Evolutionary conservation across 2,113 vertebrate species (phyloP).

Genomic region (Neodon shergylaensis): DNA sequence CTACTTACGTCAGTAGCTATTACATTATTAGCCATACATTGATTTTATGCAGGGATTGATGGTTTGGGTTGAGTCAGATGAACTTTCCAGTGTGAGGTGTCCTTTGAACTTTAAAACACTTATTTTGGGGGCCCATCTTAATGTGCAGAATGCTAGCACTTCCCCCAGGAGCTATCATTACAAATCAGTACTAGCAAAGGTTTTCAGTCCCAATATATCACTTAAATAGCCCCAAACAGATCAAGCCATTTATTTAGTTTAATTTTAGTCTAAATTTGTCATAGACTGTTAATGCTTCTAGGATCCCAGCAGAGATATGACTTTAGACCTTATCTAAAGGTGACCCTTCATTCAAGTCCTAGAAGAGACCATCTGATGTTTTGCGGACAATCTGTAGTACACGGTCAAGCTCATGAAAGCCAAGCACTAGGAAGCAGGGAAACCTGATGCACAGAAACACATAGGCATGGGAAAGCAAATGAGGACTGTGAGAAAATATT

Average conservation of each 20-base stretch:
- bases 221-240: constrained; percentile 1
- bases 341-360: not conserved
- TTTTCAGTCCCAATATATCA: not conserved
- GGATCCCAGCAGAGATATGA: not conserved
- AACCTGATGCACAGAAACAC: not conserved
- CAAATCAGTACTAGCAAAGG: not conserved
- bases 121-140: not conserved
- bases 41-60: not conserved
- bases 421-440: not conserved
- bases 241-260: not conserved
- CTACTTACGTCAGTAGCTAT: not conserved
- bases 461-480: not conserved
- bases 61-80: not conserved
- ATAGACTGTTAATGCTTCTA: not conserved
- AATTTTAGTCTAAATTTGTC: not conserved
- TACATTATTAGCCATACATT: not conserved
- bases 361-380: not conserved
- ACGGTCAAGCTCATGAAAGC: not conserved
- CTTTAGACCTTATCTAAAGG: not conserved
- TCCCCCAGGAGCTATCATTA: not conserved
- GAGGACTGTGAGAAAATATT: constrained; percentile 1
- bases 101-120: not conserved
- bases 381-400: not conserved
- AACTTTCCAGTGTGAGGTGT: not conserved
- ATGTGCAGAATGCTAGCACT: not conserved